Percentiles rank a stretch among this genome's conserved stretches.
These are phyloP conservation scores for Yoshiicerus persimilis DNA, from an alignment of 1,140 invertebrate species.

Conservation along the genomic window DNA sequence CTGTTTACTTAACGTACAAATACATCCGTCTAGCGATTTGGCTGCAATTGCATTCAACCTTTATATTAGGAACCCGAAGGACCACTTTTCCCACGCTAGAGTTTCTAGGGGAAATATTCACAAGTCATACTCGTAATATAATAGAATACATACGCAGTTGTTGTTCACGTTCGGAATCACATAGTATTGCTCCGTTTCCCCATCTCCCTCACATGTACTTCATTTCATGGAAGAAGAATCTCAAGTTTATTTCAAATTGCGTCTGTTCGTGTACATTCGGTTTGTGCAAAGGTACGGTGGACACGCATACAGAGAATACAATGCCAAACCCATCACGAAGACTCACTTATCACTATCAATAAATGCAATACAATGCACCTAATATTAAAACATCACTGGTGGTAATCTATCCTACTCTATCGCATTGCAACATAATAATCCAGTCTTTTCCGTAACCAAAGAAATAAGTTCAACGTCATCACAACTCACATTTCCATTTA, in stretches of 20 bases:
- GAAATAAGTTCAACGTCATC: no score
- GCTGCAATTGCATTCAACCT: no score
- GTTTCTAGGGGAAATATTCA: background rate
- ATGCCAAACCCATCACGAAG: slow-evolving; percentile 5
- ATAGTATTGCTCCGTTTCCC: background rate
- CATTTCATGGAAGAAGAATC: background rate
- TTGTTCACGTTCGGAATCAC: background rate
- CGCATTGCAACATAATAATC: background rate
- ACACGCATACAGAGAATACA: background rate
- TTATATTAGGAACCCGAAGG: background rate
- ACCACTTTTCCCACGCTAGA: background rate
- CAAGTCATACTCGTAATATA: no score
- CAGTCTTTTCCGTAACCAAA: background rate
- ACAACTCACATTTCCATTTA: background rate
- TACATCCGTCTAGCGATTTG: background rate
- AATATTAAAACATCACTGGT: background rate
- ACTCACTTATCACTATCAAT: background rate
- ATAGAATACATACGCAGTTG: no score
- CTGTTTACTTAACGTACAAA: no score
- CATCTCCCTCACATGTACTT: no score
- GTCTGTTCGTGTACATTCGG: background rate
- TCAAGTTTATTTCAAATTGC: background rate
- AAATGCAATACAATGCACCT: background rate
- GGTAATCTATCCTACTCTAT: background rate
- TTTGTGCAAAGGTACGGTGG: background rate